Base-by-base conservation (phyloP, 2,888 invertebrate species). In the Athripsodes cinereus region DNA sequence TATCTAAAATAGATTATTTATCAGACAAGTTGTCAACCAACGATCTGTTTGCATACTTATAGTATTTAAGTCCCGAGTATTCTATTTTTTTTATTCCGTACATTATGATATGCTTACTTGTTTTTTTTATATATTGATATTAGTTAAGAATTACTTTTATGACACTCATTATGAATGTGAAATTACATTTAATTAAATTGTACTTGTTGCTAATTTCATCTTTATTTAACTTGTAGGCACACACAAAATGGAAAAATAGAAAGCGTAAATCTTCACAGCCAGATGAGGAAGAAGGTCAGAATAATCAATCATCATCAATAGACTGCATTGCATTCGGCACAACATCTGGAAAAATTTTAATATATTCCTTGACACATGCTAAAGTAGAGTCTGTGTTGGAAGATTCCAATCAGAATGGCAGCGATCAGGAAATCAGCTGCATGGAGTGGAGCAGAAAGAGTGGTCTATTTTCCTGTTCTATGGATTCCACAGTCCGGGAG, bases 271-370 rank as follows among this genome's bases (percentile, higher is more conserved):
- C 72, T 18, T 69, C 61, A 21, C 46, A 26, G 10, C 46, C 50
- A n/a, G 53, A 62, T 35, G 58, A 57, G 19, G 49, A 19, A 21
- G 3, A 73, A 13, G n/a, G n/a, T n/a, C n/a, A n/a, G n/a, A 68
- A 69, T 18, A 72, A 73, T 53, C 72, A 72, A 21, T 55, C 61
- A 34, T 66, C 67, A 18, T 61, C 65, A 44, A 70, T 69, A 56
- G 76, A 81, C 58, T 74, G 84, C 64, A 74, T 92, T 68, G 87
- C 84, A 0, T 74, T 92, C 69, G 92, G 92, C 52, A 89, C 90
- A 19, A 78, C 79, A 2, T 82, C 81, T 65, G 92, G 92, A 53
- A 81, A 81, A 63, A 75, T 92, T 54, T 74, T 88, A 31, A 71
- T 91, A 61, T 92, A 90, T 69, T 87, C 87, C 51, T 75, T 87